phyloP scores from a whole-genome alignment of 2,797 vertebrate species.

The Gorsachius magnificus region DNA sequence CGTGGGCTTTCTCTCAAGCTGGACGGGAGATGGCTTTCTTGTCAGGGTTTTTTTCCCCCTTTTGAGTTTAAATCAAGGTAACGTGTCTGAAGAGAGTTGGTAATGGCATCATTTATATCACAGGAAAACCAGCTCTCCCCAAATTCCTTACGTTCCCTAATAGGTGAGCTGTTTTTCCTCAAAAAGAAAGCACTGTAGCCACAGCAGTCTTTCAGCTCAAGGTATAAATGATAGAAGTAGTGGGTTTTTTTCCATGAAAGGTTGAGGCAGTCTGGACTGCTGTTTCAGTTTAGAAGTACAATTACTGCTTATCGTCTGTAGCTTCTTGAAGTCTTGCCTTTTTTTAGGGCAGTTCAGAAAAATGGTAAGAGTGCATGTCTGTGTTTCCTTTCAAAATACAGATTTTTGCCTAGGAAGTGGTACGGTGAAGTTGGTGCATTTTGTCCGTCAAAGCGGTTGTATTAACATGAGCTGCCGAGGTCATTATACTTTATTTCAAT shows the following conservation, averaged over 20 bases:
- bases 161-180: neutral
- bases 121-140: neutral
- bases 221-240: neutral
- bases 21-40: neutral
- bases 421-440: too few relatives aligned
- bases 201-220: neutral
- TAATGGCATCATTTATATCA: neutral
- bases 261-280: neutral
- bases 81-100: neutral
- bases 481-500: neutral
- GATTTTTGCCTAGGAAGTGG: neutral
- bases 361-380: rapidly evolving
- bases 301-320: neutral
- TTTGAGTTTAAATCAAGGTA: neutral
- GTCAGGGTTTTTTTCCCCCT: neutral
- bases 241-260: neutral
- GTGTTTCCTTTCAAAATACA: neutral
- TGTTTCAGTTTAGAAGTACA: neutral
- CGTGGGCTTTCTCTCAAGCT: neutral
- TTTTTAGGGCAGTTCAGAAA: neutral
- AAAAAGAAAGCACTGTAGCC: too few relatives aligned
- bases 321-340: neutral
- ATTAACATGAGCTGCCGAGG: neutral
- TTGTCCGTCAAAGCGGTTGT: neutral
- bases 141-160: neutral